Conservation (phyloP, 2,113 vertebrate species). For the Lagopus muta region DNA sequence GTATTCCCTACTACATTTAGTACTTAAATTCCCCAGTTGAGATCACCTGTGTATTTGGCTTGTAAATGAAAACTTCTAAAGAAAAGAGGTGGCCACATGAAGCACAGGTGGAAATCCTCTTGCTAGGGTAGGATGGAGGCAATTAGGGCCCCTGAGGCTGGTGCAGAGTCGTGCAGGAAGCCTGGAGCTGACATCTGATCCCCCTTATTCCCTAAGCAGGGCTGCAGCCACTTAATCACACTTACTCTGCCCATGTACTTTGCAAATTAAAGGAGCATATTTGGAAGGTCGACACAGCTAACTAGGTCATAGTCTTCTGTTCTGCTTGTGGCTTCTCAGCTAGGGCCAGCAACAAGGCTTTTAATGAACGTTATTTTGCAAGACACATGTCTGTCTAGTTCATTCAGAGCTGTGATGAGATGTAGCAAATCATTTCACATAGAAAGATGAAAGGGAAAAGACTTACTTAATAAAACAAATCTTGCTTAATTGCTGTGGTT, state of each 20-base stretch:
- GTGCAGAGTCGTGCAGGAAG: not conserved
- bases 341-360: not conserved
- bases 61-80: not conserved
- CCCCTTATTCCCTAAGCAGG: not conserved
- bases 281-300: not conserved
- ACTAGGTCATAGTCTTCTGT: not conserved
- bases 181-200: not conserved
- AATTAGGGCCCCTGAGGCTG: not conserved
- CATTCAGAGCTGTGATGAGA: not conserved
- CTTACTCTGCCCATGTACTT: rapidly evolving
- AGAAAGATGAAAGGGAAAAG: conserved; percentile 48
- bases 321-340: not conserved
- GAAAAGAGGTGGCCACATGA: not conserved
- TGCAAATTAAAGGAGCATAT: not conserved
- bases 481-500: conserved; percentile 45
- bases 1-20: not conserved
- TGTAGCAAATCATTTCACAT: not conserved
- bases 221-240: not conserved
- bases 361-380: not conserved
- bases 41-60: not conserved
- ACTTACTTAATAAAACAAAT: conserved; percentile 33
- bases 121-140: not conserved
- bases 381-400: not conserved
- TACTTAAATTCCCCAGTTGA: not conserved
- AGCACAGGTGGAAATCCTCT: not conserved